Conservation (phyloP, 2,797 vertebrate species). For the Gymnothorax javanicus region DNA sequence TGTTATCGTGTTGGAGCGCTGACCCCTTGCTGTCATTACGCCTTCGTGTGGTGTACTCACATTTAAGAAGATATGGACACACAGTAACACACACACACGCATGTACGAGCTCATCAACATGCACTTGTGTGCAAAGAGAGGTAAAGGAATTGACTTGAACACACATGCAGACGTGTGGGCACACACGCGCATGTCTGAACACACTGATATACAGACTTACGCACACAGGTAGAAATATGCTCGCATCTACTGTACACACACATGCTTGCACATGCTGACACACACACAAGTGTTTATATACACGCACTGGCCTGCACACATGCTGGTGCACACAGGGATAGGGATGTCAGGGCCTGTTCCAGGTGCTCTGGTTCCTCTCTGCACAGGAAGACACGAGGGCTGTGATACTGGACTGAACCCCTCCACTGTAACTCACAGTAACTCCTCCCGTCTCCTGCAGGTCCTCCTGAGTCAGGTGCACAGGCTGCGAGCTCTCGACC, state of each 20-base stretch:
- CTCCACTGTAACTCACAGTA: conserved; percentile 16
- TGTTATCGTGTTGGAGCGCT: conserved; percentile 40
- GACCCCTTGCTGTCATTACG: conserved; percentile 45
- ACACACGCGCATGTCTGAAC: not conserved
- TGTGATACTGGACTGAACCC: not conserved
- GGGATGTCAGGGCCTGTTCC: not conserved
- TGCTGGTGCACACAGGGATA: not conserved
- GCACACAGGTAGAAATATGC: not conserved
- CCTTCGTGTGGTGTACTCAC: not conserved
- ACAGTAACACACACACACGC: not conserved
- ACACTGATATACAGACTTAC: conserved; percentile 16
- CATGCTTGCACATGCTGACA: not conserved
- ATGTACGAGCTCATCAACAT: conserved; percentile 1
- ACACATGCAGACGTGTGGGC: conserved; percentile 17
- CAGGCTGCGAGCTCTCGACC: conserved; percentile 87
- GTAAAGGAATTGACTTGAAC: not conserved
- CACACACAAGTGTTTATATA: not conserved
- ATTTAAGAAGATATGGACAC: not conserved
- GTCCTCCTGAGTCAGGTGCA: conserved; percentile 97
- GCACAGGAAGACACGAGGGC: not conserved
- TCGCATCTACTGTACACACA: not conserved
- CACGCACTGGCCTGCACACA: not conserved
- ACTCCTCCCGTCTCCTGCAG: conserved; percentile 68
- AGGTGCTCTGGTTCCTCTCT: not conserved
- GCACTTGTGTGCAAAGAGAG: not conserved